phyloP scores from a whole-genome alignment of 2,797 vertebrate species.

The Tolypeutes matacus region DNA sequence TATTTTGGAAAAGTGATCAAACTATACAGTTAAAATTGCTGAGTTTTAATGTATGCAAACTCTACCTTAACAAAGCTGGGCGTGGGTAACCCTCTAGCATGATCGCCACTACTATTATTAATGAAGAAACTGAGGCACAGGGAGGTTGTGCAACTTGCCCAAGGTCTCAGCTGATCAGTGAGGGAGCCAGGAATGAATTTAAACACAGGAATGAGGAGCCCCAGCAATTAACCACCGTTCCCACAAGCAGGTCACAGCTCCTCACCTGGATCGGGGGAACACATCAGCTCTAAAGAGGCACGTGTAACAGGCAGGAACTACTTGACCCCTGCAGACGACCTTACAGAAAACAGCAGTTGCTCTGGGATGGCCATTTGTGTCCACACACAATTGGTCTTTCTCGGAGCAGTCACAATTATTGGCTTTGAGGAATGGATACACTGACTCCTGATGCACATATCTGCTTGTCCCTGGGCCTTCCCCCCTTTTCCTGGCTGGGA shows the following conservation, averaged over 20 bases:
- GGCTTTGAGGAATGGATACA: constrained; percentile 43
- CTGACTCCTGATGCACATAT: neutral
- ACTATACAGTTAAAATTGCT: neutral
- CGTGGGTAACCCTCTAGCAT: neutral
- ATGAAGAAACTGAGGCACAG: neutral
- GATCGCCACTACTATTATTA: neutral
- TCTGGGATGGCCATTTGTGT: neutral
- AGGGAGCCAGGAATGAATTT: neutral
- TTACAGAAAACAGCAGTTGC: constrained; percentile 16
- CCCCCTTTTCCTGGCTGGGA: neutral
- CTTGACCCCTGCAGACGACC: neutral
- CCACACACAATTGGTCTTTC: neutral
- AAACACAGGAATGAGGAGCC: neutral
- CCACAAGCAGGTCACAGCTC: neutral
- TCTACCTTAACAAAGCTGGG: neutral
- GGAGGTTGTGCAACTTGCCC: neutral
- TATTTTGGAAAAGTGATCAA: neutral
- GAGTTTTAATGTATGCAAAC: neutral
- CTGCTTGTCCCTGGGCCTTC: neutral
- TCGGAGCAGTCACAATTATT: constrained; percentile 17
- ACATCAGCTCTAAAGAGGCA: neutral
- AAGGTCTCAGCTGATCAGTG: neutral
- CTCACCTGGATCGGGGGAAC: neutral
- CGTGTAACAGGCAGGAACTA: neutral
- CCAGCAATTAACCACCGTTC: neutral